Percentiles rank a stretch among this genome's conserved stretches.
Conservation (phyloP, 2,113 vertebrate genomes). For the Myodes glareolus region DNA sequence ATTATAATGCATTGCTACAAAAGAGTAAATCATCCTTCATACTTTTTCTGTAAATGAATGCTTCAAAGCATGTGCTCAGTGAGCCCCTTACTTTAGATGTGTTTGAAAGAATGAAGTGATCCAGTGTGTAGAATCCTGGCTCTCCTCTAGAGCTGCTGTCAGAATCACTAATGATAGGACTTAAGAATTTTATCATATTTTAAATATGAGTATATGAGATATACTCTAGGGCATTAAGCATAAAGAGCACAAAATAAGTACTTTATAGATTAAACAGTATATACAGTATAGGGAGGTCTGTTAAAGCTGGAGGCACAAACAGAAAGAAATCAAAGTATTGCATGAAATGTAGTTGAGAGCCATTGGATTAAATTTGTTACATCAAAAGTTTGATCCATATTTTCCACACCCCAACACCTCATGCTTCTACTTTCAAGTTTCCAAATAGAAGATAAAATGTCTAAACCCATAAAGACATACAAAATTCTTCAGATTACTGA, state of each 20-base stretch:
- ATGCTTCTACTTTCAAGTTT: neutral
- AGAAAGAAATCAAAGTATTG: neutral
- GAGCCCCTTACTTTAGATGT: neutral
- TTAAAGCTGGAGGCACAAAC: neutral
- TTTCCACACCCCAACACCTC: too few species aligned
- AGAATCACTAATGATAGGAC: neutral
- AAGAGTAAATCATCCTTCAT: neutral
- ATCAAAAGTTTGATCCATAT: neutral
- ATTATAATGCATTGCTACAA: neutral
- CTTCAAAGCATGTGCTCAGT: neutral
- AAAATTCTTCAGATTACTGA: neutral
- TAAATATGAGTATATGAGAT: too few species aligned
- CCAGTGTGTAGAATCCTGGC: accelerated
- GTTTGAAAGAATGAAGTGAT: neutral
- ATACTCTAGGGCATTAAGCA: neutral
- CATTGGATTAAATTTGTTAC: neutral
- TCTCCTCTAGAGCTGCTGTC: accelerated
- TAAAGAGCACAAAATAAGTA: neutral
- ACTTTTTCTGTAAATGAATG: neutral
- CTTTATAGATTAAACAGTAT: neutral
- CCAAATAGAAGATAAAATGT: neutral
- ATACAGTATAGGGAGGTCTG: neutral
- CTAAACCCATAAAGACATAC: neutral
- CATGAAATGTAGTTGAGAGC: neutral
- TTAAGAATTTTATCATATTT: neutral